These are phyloP conservation scores for Ctenochaetus hawaiiensis DNA, from an alignment of 2,797 vertebrate species.

Conservation along the genomic window DNA sequence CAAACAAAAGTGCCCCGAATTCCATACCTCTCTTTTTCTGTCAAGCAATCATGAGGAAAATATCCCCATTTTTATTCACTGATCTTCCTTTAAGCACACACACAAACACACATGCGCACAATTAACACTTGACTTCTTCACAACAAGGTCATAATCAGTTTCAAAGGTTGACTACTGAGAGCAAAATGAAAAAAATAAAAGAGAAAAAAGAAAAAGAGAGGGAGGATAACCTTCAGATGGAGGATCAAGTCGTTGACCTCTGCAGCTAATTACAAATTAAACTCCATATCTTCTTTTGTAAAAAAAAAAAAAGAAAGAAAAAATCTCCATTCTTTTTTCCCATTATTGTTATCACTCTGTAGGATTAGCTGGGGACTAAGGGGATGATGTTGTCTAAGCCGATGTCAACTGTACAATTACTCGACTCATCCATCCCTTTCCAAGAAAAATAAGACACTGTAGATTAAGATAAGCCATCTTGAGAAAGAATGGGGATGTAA, in stretches of 20 bases:
- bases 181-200: constrained; percentile 29
- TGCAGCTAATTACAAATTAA: constrained; percentile 82
- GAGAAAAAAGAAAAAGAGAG: constrained; percentile 34
- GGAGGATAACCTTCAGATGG: constrained; percentile 73
- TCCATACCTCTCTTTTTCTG: constrained; percentile 47
- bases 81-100: constrained; percentile 31
- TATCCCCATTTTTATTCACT: constrained; percentile 50
- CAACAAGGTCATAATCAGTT: constrained; percentile 75
- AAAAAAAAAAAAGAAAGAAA: constrained; percentile 28
- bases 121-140: constrained; percentile 64
- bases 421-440: constrained; percentile 75
- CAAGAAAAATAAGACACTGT: constrained; percentile 77
- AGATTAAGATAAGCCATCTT: constrained; percentile 71
- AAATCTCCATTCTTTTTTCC: constrained; percentile 69
- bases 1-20: constrained; percentile 36
- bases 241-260: constrained; percentile 75
- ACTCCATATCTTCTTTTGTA: constrained; percentile 78
- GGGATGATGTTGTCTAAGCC: constrained; percentile 83
- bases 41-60: constrained; percentile 68
- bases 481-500: constrained; percentile 71
- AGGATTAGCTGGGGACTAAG: constrained; percentile 82
- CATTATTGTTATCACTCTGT: constrained; percentile 82
- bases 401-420: constrained; percentile 85
- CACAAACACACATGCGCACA: constrained; percentile 38
- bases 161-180: constrained; percentile 57